phyloP scores from a whole-genome alignment of 2,888 invertebrate genomes.

The Anticlea derivata region DNA sequence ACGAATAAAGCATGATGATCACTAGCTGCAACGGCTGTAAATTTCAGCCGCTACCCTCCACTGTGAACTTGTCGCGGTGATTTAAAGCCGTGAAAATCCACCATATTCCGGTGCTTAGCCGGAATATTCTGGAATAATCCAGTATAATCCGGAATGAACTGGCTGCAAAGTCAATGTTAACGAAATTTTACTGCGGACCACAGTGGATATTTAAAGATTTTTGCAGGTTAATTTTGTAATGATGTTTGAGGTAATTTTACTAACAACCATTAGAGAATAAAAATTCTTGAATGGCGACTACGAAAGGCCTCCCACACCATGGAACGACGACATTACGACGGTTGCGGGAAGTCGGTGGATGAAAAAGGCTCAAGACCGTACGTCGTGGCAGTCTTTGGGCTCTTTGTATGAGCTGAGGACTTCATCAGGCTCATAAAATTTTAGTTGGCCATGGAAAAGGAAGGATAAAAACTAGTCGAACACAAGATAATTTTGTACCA shows the following conservation, averaged over 20 bases:
- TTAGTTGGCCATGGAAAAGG: no score
- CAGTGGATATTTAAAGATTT: conserved; percentile 20
- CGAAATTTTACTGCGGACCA: conserved; percentile 45
- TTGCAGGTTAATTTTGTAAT: conserved; percentile 4
- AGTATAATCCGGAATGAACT: conserved; percentile 33
- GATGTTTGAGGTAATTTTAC: conserved; percentile 3
- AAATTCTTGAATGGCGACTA: no score
- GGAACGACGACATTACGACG: no score
- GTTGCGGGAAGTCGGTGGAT: no score
- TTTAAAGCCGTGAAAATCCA: conserved; percentile 50
- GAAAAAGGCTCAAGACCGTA: no score
- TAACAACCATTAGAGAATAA: no score
- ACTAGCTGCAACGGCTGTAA: conserved; percentile 29
- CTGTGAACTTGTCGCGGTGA: conserved; percentile 43
- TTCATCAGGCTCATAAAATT: no score
- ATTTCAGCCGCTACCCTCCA: conserved; percentile 22
- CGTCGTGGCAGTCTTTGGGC: no score
- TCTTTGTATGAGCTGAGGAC: no score
- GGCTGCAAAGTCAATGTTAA: conserved; percentile 44
- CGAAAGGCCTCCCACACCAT: no score
- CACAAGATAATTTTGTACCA: no score
- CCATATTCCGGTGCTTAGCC: conserved; percentile 50
- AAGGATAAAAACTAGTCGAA: no score
- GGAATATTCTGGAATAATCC: conserved; percentile 51
- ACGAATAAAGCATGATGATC: conserved; percentile 3